Conservation (phyloP, 2,888 invertebrate species). For the Diarsia brunnea region DNA sequence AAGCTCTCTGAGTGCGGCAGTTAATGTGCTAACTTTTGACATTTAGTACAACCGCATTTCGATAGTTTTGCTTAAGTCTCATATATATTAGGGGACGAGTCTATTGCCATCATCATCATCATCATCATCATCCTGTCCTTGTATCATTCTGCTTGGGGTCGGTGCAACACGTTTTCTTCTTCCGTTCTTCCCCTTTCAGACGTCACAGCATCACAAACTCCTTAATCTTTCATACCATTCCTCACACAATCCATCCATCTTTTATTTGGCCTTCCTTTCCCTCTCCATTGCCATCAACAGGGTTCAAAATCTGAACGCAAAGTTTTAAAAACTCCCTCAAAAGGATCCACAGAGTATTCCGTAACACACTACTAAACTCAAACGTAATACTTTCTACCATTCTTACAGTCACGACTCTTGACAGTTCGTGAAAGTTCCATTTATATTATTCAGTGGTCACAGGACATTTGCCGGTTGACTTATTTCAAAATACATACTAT, state of each 20-base stretch:
- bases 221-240: no score
- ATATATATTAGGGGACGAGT: neutral
- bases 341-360: neutral
- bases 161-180: no score
- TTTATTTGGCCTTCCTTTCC: no score
- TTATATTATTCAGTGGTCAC: conserved; percentile 41
- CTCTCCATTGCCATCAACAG: no score
- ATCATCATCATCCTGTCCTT: no score
- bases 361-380: neutral
- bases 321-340: neutral
- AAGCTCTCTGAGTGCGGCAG: no score
- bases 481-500: conserved; percentile 34
- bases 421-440: conserved; percentile 21
- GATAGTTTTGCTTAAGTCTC: neutral
- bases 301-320: neutral
- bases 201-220: no score
- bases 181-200: no score
- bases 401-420: neutral
- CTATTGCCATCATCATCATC: neutral
- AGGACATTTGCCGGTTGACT: conserved; percentile 38
- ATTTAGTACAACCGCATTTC: no score
- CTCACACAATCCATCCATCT: no score
- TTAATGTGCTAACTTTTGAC: no score
- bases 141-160: no score
- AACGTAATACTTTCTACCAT: neutral